These are phyloP conservation scores for Amphilophus citrinellus DNA, from an alignment of 2,113 vertebrate species.

Conservation along the genomic window DNA sequence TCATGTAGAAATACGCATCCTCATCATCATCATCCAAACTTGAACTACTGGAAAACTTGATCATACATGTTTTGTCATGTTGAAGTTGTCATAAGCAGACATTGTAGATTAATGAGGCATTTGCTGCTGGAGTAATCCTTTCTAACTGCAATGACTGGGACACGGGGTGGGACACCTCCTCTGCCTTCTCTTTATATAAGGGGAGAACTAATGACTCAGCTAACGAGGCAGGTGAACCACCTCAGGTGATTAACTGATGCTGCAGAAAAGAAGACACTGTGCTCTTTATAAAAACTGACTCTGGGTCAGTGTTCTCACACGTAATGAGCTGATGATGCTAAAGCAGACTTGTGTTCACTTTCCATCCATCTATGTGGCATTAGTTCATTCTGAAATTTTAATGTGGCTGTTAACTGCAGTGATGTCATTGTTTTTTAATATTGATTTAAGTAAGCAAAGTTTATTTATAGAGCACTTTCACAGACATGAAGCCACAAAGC, in stretches of 20 bases:
- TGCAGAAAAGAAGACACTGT: neutral
- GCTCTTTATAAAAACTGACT: neutral
- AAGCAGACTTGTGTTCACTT: neutral
- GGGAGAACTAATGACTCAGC: neutral
- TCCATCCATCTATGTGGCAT: slow-evolving; percentile 5
- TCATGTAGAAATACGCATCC: neutral
- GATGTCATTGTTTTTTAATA: neutral
- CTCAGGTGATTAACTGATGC: slow-evolving; percentile 1
- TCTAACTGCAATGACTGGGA: neutral
- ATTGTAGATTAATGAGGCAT: neutral
- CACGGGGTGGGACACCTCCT: neutral
- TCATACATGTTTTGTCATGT: no score
- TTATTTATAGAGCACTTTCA: neutral
- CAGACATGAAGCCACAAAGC: fast-evolving
- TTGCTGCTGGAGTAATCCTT: neutral
- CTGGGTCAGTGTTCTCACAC: neutral
- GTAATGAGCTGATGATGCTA: neutral
- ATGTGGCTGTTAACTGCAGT: neutral
- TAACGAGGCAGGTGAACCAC: neutral
- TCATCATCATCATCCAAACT: neutral
- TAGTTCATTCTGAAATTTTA: neutral
- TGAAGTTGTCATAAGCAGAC: neutral
- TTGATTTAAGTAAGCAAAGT: neutral
- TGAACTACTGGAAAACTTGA: neutral
- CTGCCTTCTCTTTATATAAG: neutral